Evolutionary conservation across 2,888 invertebrate genomes (phyloP).

Genomic region (Metopia argyrocephala): DNA sequence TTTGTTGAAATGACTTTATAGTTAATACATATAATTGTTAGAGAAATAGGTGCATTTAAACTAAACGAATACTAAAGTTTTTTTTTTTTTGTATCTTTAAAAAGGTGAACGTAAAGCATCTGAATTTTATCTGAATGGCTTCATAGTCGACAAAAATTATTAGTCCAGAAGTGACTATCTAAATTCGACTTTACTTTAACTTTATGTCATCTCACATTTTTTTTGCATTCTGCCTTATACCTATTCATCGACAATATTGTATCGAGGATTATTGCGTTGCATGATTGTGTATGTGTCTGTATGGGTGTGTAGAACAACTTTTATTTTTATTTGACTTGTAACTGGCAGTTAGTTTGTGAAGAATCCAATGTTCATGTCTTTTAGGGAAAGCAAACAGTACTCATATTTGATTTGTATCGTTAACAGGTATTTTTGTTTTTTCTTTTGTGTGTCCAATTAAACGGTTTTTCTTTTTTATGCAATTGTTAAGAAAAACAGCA

Average conservation of each 20-base stretch:
- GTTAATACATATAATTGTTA: no score
- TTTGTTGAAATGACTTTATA: no score
- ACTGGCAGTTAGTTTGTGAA: neutral
- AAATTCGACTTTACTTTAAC: no score
- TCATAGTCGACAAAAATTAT: no score
- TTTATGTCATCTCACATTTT: neutral
- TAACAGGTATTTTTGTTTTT: neutral
- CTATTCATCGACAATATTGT: no score
- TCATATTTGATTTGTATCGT: neutral
- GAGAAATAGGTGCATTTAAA: no score
- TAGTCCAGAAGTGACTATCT: no score
- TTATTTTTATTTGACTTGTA: neutral
- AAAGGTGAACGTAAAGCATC: no score
- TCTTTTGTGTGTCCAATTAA: neutral
- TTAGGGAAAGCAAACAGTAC: neutral
- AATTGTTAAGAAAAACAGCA: neutral
- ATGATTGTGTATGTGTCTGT: neutral
- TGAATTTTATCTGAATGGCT: no score
- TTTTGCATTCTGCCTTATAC: neutral
- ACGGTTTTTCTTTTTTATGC: neutral
- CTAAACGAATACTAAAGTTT: no score
- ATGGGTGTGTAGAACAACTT: neutral
- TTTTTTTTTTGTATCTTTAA: no score
- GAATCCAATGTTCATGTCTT: neutral
- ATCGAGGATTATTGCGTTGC: neutral